Evolutionary conservation across 1,140 invertebrate species (phyloP).

Genomic region (Nephotettix cincticeps): DNA sequence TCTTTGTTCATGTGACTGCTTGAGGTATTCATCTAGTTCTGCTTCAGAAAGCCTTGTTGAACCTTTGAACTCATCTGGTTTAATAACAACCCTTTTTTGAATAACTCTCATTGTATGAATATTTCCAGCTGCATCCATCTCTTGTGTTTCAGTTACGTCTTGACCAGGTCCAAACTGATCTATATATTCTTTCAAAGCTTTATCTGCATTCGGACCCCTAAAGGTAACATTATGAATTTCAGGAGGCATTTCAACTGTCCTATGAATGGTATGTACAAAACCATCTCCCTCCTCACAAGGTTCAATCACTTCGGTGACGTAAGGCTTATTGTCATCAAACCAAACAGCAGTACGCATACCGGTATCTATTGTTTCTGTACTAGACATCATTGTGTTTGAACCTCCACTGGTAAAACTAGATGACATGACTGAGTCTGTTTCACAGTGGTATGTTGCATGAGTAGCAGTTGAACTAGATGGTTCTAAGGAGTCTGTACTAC

Average conservation of each 20-base stretch:
- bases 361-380: constrained; percentile 62
- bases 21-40: constrained; percentile 41
- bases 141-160: constrained; percentile 51
- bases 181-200: constrained; percentile 52
- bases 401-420: constrained; percentile 76
- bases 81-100: constrained; percentile 51
- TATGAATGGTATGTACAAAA: constrained; percentile 50
- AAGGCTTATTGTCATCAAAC: constrained; percentile 48
- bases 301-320: constrained; percentile 52
- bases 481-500: constrained; percentile 67
- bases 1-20: constrained; percentile 31
- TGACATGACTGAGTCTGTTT: constrained; percentile 78
- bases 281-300: constrained; percentile 45
- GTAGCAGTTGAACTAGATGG: constrained; percentile 74
- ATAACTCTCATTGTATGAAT: constrained; percentile 53
- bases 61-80: constrained; percentile 42
- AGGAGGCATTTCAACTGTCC: constrained; percentile 52
- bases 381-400: constrained; percentile 71
- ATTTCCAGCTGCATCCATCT: constrained; percentile 53
- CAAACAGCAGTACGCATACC: constrained; percentile 46
- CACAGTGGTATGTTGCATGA: constrained; percentile 78
- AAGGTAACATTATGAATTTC: constrained; percentile 57
- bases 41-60: constrained; percentile 35
- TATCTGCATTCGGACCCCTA: constrained; percentile 52
- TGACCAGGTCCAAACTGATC: constrained; percentile 53